These are phyloP conservation scores for Enteromius mattozi DNA, from an alignment of 2,797 vertebrate genomes.

Conservation along the genomic window DNA sequence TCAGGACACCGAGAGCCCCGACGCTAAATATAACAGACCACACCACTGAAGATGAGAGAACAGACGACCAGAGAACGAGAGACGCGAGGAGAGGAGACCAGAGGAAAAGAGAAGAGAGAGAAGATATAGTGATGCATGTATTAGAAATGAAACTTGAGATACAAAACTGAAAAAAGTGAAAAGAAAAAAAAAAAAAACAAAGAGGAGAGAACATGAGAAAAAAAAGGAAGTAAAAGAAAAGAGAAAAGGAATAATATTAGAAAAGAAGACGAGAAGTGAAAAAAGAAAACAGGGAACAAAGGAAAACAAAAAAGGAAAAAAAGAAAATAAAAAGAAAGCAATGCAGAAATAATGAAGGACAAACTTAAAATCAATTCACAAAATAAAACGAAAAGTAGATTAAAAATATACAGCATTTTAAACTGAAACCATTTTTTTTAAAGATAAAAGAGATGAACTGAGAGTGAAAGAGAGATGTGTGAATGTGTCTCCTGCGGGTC, in stretches of 20 bases:
- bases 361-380: background rate
- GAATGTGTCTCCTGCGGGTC: background rate
- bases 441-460: background rate
- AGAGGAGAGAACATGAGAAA: no score
- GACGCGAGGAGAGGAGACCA: background rate
- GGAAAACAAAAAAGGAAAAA: background rate
- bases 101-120: background rate
- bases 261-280: no score
- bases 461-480: background rate
- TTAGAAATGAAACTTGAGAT: background rate
- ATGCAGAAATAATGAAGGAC: background rate
- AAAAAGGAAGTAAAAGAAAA: no score
- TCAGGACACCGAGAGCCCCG: slow-evolving; percentile 41
- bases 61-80: background rate
- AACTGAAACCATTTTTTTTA: background rate
- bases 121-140: background rate
- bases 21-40: slow-evolving; percentile 33
- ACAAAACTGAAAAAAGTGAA: no score
- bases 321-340: background rate
- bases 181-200: background rate
- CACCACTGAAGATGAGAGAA: background rate
- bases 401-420: background rate
- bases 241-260: no score
- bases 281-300: no score
- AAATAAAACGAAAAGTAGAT: background rate